Conservation (phyloP, 2,113 vertebrate genomes). For the Actinemys pallida region DNA sequence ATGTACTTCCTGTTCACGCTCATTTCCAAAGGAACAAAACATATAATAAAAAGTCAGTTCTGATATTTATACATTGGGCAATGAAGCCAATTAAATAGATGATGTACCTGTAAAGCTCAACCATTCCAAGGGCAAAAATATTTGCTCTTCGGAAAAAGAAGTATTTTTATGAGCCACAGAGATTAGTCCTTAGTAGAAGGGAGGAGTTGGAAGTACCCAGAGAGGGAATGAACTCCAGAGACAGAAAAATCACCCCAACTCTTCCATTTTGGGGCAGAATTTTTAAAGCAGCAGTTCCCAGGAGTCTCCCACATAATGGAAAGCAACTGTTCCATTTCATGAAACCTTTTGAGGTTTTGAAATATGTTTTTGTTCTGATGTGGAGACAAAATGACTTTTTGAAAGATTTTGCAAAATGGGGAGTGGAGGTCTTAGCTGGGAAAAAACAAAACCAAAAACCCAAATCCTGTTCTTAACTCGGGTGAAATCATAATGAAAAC, state of each 20-base stretch:
- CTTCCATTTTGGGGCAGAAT: too few species aligned
- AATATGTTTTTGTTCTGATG: too few species aligned
- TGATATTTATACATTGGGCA: conserved; percentile 43
- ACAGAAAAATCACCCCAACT: not conserved
- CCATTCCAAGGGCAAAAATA: not conserved
- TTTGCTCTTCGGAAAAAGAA: not conserved
- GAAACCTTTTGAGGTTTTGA: too few species aligned
- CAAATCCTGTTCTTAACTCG: too few species aligned
- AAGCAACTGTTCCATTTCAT: too few species aligned
- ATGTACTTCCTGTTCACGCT: not conserved
- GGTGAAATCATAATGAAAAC: too few species aligned
- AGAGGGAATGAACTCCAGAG: not conserved
- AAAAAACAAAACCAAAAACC: too few species aligned
- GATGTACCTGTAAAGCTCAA: not conserved
- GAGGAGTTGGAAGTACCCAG: not conserved
- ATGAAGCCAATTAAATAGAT: conserved; percentile 48
- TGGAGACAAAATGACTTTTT: too few species aligned
- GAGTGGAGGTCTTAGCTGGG: too few species aligned
- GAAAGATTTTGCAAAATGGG: too few species aligned
- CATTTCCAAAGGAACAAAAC: not conserved
- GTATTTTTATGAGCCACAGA: not conserved
- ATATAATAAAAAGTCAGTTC: not conserved
- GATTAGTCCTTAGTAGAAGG: not conserved
- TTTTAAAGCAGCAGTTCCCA: not conserved
- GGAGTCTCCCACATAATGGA: too few species aligned